These are phyloP conservation scores for Dendrolimus kikuchii DNA, from an alignment of 1,140 invertebrate species.

Conservation along the genomic window DNA sequence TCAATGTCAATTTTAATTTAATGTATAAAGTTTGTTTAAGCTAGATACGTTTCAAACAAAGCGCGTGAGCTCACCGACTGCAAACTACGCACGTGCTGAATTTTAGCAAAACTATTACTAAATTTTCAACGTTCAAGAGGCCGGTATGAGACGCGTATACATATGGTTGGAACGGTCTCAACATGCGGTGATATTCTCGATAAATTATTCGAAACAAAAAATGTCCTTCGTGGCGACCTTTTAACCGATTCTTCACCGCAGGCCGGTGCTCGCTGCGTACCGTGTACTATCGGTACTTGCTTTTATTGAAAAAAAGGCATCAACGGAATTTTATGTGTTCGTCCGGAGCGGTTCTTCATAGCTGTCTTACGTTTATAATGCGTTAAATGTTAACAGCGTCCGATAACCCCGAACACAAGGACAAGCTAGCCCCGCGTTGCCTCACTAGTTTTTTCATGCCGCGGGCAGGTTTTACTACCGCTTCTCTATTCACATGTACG, in stretches of 20 bases:
- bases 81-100: not conserved
- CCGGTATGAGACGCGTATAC: conserved; percentile 15
- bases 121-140: not conserved
- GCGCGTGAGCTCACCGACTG: no score
- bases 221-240: conserved; percentile 59
- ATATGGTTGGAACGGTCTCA: conserved; percentile 25
- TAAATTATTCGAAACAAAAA: conserved; percentile 53
- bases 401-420: conserved; percentile 63
- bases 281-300: conserved; percentile 59
- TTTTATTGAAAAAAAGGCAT: conserved; percentile 52
- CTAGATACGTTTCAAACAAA: no score
- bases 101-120: not conserved
- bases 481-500: conserved; percentile 17
- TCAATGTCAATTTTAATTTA: conserved; percentile 15
- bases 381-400: conserved; percentile 64
- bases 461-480: conserved; percentile 28
- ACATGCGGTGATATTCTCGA: conserved; percentile 30
- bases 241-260: conserved; percentile 41
- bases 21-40: no score
- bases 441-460: conserved; percentile 35
- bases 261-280: conserved; percentile 30
- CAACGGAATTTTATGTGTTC: conserved; percentile 62
- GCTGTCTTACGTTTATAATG: conserved; percentile 55
- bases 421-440: conserved; percentile 41
- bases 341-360: conserved; percentile 56